Percentiles rank a stretch among this genome's conserved stretches.
Conservation (phyloP, 2,888 invertebrate species). For the Aphidius colemani region DNA sequence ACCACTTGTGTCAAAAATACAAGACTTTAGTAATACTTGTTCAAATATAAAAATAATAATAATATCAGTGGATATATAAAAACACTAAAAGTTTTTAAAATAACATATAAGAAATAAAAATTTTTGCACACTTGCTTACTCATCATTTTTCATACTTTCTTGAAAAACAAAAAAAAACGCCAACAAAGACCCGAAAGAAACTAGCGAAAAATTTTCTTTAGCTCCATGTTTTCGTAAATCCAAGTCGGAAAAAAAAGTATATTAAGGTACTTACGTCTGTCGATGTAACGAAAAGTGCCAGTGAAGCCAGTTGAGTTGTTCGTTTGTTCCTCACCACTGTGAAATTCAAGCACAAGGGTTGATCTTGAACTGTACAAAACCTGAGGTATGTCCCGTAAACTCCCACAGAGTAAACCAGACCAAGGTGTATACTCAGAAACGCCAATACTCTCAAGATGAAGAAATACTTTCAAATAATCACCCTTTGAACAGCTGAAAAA, state of each 20-base stretch:
- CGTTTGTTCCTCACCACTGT: conserved; percentile 62
- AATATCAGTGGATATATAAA: not conserved
- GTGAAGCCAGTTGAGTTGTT: conserved; percentile 72
- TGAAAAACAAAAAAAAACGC: too few relatives aligned
- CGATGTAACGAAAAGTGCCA: conserved; percentile 78
- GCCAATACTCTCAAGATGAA: conserved; percentile 71
- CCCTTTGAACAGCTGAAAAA: conserved; percentile 74
- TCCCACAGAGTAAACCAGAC: conserved; percentile 76
- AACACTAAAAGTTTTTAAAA: not conserved
- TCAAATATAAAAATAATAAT: too few relatives aligned
- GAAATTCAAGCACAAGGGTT: conserved; percentile 76
- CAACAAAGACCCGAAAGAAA: too few relatives aligned
- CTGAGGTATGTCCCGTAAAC: conserved; percentile 70
- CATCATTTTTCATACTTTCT: too few relatives aligned
- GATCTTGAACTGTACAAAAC: conserved; percentile 78
- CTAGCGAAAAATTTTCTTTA: too few relatives aligned
- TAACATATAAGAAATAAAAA: not conserved
- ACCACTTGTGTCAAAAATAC: too few relatives aligned
- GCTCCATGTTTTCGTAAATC: too few relatives aligned
- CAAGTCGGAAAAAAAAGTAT: conserved; percentile 40
- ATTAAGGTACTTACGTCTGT: conserved; percentile 68
- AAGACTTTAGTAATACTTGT: too few relatives aligned
- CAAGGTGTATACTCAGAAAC: conserved; percentile 79
- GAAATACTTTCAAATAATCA: conserved; percentile 79
- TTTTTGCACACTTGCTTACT: too few relatives aligned